A percentile compares a stretch with the other conserved stretches of the same genome.
Evolutionary conservation across 2,888 invertebrate species (phyloP).

Genomic region (Eupithecia exiguata): DNA sequence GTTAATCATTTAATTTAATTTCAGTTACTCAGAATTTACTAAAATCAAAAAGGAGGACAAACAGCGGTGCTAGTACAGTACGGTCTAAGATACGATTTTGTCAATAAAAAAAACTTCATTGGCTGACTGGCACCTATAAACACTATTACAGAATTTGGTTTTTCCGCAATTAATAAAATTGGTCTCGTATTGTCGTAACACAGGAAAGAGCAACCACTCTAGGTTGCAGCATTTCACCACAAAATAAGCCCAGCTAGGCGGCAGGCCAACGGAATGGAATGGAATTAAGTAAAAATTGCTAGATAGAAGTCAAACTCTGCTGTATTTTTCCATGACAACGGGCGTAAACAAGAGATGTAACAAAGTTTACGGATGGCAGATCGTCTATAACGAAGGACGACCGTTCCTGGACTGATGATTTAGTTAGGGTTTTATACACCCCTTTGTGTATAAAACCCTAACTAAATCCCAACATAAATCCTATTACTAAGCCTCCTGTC

Average conservation of each 20-base stretch:
- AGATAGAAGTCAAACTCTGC: no score
- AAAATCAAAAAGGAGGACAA: not conserved
- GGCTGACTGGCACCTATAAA: not conserved
- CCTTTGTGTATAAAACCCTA: no score
- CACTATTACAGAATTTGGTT: slow-evolving; percentile 2
- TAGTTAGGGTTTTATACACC: no score
- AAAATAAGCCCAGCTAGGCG: not conserved
- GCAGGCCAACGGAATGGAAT: not conserved
- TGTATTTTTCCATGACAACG: no score
- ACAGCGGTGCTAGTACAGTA: not conserved
- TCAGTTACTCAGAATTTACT: not conserved
- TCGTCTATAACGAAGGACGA: no score
- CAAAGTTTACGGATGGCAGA: no score
- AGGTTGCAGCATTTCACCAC: slow-evolving; percentile 3
- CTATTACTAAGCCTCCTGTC: no score
- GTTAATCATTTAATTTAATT: not conserved
- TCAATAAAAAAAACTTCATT: not conserved
- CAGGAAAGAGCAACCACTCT: slow-evolving; percentile 11
- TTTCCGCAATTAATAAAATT: slow-evolving; percentile 5
- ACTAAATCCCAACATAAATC: no score
- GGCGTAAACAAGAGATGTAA: no score
- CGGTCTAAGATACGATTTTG: not conserved
- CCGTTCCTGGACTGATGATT: no score
- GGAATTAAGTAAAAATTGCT: not conserved
- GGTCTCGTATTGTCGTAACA: slow-evolving; percentile 11